Base-by-base conservation (phyloP, 2,888 invertebrate species). In the Leptopterna dolabrata region DNA sequence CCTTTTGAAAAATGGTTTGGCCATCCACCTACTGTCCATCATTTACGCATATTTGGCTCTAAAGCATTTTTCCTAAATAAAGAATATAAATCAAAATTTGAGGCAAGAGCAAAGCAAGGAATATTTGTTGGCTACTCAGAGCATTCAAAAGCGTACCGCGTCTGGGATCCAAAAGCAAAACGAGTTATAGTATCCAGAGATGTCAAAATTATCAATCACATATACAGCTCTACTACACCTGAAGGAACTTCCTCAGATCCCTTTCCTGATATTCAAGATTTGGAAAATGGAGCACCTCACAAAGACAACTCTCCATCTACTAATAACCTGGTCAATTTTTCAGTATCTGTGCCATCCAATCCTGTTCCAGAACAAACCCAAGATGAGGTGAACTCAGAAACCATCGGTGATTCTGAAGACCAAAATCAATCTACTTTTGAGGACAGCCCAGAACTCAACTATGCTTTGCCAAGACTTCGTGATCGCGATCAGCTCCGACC, bases 41-140 rank as follows among this genome's bases (percentile, higher is more conserved):
- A 51, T 30, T 71, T 82, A 9, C 63, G 24, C n/a, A n/a, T n/a
- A n/a, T n/a, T n/a, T n/a, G n/a, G n/a, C n/a, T n/a, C n/a, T n/a
- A n/a, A n/a, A n/a, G n/a, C n/a, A n/a, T n/a, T n/a, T n/a, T n/a
- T n/a, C n/a, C n/a, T n/a, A n/a, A n/a, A n/a, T n/a, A n/a, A n/a
- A n/a, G n/a, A n/a, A n/a, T n/a, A n/a, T n/a, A n/a, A n/a, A n/a
- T n/a, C n/a, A n/a, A 82, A 82, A 51, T 51, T 82, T 6, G 63
- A 13, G 6, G 13, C 51, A 11, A 63, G 30, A 70, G 55, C 30
- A 30, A 36, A 19, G 13, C 19, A 73, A 24, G 73, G 73, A 13
- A 82, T 82, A 51, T 82, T 82, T 30, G 13, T 82, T 13, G 82
- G 85, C n/a, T 85, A 36, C 24, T 85, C 86, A 30, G 41, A 36